Evolutionary conservation across 2,888 invertebrate species (phyloP).

Genomic region (Mythimna lalbum): DNA sequence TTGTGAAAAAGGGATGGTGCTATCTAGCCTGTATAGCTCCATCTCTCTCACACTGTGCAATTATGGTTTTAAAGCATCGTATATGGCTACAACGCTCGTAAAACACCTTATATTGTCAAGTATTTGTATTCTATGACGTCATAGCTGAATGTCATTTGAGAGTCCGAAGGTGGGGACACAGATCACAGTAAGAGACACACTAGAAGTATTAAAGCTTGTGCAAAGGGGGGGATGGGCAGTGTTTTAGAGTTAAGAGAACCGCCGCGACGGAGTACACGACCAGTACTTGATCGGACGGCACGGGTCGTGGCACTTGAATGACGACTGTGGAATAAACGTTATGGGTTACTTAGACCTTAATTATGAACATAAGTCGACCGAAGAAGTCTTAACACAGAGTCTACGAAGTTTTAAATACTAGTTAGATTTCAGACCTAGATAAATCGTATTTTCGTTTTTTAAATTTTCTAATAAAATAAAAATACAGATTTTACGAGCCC

Average conservation of each 20-base stretch:
- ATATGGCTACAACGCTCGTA: neutral
- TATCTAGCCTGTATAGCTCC: neutral
- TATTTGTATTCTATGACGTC: too few species aligned
- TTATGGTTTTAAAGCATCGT: neutral
- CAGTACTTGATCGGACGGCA: conserved; percentile 81
- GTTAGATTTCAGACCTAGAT: too few species aligned
- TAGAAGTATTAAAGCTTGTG: conserved; percentile 72
- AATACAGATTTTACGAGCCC: too few species aligned
- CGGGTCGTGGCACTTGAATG: conserved; percentile 78
- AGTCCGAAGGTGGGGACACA: conserved; percentile 32
- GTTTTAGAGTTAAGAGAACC: conserved; percentile 75
- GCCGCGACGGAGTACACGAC: conserved; percentile 79
- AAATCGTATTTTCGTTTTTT: too few species aligned
- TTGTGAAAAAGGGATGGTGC: neutral
- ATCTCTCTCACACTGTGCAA: neutral
- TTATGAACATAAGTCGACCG: conserved; percentile 3
- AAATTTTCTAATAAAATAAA: too few species aligned
- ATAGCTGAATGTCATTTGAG: conserved; percentile 14
- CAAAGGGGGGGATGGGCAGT: conserved; percentile 54
- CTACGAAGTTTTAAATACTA: too few species aligned
- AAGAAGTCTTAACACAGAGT: too few species aligned
- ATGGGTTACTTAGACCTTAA: conserved; percentile 36
- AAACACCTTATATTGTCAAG: too few species aligned
- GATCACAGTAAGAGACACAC: conserved; percentile 73
- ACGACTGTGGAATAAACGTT: conserved; percentile 75